These are phyloP conservation scores for Percopsis transmontana DNA, from an alignment of 2,113 vertebrate species.

Conservation along the genomic window DNA sequence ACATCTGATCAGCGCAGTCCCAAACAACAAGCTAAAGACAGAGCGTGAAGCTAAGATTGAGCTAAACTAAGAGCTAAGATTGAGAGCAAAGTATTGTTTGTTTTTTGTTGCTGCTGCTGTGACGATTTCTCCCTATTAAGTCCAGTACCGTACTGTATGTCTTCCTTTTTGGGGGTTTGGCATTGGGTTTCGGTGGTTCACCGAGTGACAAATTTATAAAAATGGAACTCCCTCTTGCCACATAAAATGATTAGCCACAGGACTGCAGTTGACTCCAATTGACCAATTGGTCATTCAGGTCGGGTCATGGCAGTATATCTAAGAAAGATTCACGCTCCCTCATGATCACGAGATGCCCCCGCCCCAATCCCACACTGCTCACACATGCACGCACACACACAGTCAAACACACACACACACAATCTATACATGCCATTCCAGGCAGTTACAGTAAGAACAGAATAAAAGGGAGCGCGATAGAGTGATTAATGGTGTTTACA, in stretches of 20 bases:
- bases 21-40: background rate
- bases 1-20: slow-evolving; percentile 10
- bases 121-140: background rate
- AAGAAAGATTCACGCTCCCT: too few species aligned
- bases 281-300: too few species aligned
- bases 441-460: background rate
- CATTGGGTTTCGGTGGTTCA: background rate
- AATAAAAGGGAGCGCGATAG: background rate
- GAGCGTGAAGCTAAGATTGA: too few species aligned
- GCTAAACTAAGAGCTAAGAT: background rate
- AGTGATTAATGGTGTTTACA: slow-evolving; percentile 5
- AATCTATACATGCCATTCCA: background rate
- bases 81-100: background rate
- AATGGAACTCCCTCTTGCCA: too few species aligned
- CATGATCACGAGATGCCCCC: too few species aligned
- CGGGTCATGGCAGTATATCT: too few species aligned
- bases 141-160: too few species aligned
- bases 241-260: too few species aligned
- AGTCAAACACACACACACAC: background rate
- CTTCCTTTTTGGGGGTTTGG: background rate
- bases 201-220: too few species aligned
- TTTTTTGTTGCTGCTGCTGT: background rate
- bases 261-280: too few species aligned
- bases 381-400: too few species aligned
- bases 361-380: background rate